Evolutionary conservation across 2,113 vertebrate species (phyloP), one percentile per base, ranked within the genome.

Genomic region (Setophaga petechia): DNA sequence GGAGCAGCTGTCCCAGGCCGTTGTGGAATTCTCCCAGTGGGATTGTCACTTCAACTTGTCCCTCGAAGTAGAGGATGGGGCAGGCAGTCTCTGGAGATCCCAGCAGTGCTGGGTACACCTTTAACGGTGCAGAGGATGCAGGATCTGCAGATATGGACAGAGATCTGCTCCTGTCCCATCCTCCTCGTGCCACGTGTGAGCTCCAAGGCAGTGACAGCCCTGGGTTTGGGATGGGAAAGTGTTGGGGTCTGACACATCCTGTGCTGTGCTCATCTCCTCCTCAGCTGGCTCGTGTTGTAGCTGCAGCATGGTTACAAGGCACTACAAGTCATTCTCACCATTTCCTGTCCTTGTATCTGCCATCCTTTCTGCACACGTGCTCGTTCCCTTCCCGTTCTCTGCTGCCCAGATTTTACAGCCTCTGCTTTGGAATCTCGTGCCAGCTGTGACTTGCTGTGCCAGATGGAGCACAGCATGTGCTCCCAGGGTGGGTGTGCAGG

Each of bases 41-140:
- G 31, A 20, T 37, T 39, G 37, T 30, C 11, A 5, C 49, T 28
- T 43, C 20, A 15, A 0, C 19, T 33, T 67, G 11, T 30, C 39
- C 57, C 83, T 58, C 3, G 3, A 43, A 51, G 67, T 0, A 7
- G 8, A 51, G 37, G 10, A 12, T 10, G 46, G 65, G 30, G 19
- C 21, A 14, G 44, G 37, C 16, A 44, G 0, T 57, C n/a, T 44
- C 37, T 33, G 22, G 12, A 72, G 30, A 9, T 61, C 33, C n/a
- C 22, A 63, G 5, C 33, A 6, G 19, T 27, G 15, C 41, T 44
- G n/a, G 5, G 24, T 24, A 5, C 8, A 2, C 0, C 0, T 44
- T 61, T 31, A 59, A 41, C 25, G 0, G 1, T 39, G 58, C n/a
- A 58, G 61, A 37, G 44, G 37, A 27, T 0, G 3, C 39, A 17